Evolutionary conservation across 2,797 vertebrate genomes (phyloP), one percentile per base, ranked within the genome.

Genomic region (Hydrolagus colliei): DNA sequence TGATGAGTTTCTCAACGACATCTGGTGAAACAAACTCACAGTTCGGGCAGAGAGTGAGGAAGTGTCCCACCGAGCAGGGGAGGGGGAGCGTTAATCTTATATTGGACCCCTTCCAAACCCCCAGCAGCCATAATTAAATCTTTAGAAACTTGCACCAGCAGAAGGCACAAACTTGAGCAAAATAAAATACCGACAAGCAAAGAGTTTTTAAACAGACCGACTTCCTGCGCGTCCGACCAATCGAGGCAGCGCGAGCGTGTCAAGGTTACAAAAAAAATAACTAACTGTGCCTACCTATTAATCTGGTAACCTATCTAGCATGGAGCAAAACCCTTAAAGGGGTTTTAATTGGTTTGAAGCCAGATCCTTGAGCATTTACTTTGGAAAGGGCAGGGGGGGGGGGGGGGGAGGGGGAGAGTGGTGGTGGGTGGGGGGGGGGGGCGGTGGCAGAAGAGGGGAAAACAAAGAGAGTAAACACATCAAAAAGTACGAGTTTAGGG

Each of bases 1-100:
- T 87, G 90, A 91, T 87, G 89, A 88, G 90, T 89, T 91, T 92
- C 72, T 76, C 88, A 86, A 91, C 92, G 94, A 95, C 94, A 95
- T 94, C 93, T 95, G 93, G 93, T 86, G 86, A 92, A 93, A 89
- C 90, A 87, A 91, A 92, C 92, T 91, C 91, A 91, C 92, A 67
- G 73, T 73, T 75, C 65, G 18, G 79, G 79, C 79, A 84, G 79
- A 80, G 91, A 91, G 90, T 89, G 90, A 92, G 92, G 92, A 93
- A 93, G 91, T 89, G 87, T 90, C 93, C 93, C 86, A 90, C 92
- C 22, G 91, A 91, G 94, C 86, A 87, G 89, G 91, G 93, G 87
- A 88, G 88, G 89, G 89, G 91, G 91, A 90, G 85, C 90, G 89
- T 87, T 89, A 92, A 88, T 85, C 90, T 91, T 86, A 86, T 87